phyloP scores from a whole-genome alignment of 2,797 vertebrate genomes.

The Lophius americanus region DNA sequence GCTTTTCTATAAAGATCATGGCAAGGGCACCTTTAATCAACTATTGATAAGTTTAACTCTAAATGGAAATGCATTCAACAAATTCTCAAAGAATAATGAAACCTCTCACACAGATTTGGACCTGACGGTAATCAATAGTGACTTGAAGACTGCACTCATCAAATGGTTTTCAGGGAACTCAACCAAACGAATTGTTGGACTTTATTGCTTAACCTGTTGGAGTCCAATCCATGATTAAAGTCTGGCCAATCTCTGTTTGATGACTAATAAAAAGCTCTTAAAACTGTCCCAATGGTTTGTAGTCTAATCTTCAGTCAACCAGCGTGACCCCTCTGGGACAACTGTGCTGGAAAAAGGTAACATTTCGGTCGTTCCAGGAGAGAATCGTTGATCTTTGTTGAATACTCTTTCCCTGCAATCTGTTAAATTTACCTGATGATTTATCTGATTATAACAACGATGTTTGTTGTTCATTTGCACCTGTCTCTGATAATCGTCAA shows the following conservation, averaged over 20 bases:
- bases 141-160: neutral
- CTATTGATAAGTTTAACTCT: neutral
- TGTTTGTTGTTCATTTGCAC: no score
- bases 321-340: neutral
- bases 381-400: neutral
- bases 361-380: neutral
- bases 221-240: constrained; percentile 8
- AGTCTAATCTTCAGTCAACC: constrained; percentile 21
- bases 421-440: no score
- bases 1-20: neutral
- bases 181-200: constrained; percentile 3
- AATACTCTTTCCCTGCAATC: neutral
- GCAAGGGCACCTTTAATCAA: constrained; percentile 4
- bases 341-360: neutral
- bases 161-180: constrained; percentile 8
- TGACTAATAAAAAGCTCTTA: constrained; percentile 16
- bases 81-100: neutral
- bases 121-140: neutral
- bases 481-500: neutral
- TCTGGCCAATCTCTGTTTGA: constrained; percentile 10
- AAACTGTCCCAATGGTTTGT: constrained; percentile 7
- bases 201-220: constrained; percentile 21
- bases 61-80: constrained; percentile 17
- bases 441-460: no score
- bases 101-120: neutral